Evolutionary conservation across 2,888 invertebrate species (phyloP), one percentile per base, ranked within the genome.

Genomic region (Embidobia sp.): DNA sequence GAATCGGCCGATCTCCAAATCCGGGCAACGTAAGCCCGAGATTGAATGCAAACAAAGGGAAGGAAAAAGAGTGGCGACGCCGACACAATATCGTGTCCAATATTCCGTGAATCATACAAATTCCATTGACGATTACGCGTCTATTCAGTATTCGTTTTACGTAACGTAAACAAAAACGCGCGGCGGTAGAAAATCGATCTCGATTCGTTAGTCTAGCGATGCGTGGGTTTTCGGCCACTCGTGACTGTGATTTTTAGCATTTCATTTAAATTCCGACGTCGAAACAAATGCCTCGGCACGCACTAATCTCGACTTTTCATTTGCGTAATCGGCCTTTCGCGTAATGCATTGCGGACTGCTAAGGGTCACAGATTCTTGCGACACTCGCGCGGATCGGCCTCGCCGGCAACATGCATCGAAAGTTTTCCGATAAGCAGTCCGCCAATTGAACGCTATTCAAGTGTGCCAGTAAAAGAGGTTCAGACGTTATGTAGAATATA

Each of bases 321-420:
- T 66, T 57, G 59, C 73, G 73, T 44, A 73, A 64, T 64, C 64
- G 55, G 66, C 73, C 73, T 64, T 64, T 64, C 64, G 48, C 64
- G 73, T 51, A 59, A 66, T 18, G 10, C 51, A 42, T 57, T 64
- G 19, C 64, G 33, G 19, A 40, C 26, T 8, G 44, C 66, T 31
- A 53, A 67, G 66, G 66, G 61, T 74, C 74, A 53, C 40, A 44
- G 66, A 46, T 61, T 51, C 66, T 74, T 74, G 61, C 74, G 59
- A 74, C 51, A 74, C 18, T 37, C 33, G 27, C 46, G 46, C 48
- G 37, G 31, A 31, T 37, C 48, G 72, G 49, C 64, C 63, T 48
- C 31, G 55, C 26, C 2, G 4, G 29, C 18, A 63, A 31, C 37
- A 40, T n/a, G 40, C 48, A 11, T 55, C 46, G 55, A 61, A 63